These are phyloP conservation scores for Sphyrna mokarran DNA, from an alignment of 2,113 vertebrate species.

Conservation along the genomic window DNA sequence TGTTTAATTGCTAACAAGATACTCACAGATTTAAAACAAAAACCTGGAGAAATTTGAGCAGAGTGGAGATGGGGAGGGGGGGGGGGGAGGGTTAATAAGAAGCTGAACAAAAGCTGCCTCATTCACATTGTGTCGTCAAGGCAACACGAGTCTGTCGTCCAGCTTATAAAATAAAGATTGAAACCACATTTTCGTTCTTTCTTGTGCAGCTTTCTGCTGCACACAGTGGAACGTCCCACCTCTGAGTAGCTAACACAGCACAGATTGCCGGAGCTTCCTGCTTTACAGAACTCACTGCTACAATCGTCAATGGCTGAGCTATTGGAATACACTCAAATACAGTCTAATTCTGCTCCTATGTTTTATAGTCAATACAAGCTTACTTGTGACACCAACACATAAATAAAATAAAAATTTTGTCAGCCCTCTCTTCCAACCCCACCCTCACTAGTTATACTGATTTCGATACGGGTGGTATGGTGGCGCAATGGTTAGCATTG, in stretches of 20 bases:
- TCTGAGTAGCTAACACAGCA: neutral
- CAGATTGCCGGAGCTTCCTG: neutral
- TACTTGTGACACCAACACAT: too few relatives aligned
- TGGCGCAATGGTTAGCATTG: too few relatives aligned
- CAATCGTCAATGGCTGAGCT: neutral
- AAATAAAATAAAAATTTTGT: neutral
- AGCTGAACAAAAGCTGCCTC: conserved; percentile 13
- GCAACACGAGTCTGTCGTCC: neutral
- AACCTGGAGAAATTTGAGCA: neutral
- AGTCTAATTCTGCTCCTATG: neutral
- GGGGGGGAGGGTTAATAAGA: neutral
- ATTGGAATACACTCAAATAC: neutral
- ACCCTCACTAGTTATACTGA: neutral
- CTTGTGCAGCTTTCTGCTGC: neutral
- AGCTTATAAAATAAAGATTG: conserved; percentile 4
- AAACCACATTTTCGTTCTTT: neutral
- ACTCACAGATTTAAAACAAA: neutral
- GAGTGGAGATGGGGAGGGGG: neutral
- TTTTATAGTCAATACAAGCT: too few relatives aligned
- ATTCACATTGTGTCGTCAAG: neutral
- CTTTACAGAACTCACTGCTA: neutral
- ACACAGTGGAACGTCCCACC: neutral
- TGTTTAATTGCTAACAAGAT: neutral
- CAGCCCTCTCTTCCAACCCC: too few relatives aligned
- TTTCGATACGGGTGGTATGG: neutral